A percentile compares a stretch with the other conserved stretches of the same genome.
phyloP scores from a whole-genome alignment of 2,113 vertebrate genomes.

The Cebus imitator region DNA sequence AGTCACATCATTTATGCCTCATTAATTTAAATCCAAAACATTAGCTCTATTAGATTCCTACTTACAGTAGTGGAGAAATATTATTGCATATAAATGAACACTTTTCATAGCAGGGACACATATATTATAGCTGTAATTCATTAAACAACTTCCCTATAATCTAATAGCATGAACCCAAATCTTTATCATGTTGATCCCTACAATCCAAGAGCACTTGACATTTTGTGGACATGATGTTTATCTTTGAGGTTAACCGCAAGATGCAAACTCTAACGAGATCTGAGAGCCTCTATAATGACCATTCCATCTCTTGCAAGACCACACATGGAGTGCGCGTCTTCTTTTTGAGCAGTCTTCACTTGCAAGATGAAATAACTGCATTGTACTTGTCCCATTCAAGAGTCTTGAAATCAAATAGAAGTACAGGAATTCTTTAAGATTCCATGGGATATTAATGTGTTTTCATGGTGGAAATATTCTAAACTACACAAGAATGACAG shows the following conservation, averaged over 20 bases:
- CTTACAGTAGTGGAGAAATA: constrained; percentile 63
- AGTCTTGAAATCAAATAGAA: constrained; percentile 65
- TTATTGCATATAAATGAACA: constrained; percentile 25
- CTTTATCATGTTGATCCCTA: constrained; percentile 66
- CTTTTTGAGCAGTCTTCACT: constrained; percentile 47
- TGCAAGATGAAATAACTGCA: constrained; percentile 25
- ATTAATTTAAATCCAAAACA: constrained; percentile 76
- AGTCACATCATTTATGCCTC: constrained; percentile 60
- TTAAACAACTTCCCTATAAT: constrained; percentile 57
- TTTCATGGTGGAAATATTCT: not conserved
- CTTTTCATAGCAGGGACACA: constrained; percentile 57
- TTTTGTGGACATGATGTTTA: constrained; percentile 74
- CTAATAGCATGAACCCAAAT: constrained; percentile 71
- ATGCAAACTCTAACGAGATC: constrained; percentile 70
- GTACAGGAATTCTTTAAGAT: not conserved
- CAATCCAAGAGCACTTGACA: constrained; percentile 68
- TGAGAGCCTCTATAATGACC: constrained; percentile 74
- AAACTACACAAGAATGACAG: not conserved
- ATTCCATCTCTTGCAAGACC: constrained; percentile 50
- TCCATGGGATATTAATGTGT: not conserved
- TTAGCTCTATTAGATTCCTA: constrained; percentile 71
- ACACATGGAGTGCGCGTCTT: constrained; percentile 47
- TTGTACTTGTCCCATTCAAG: constrained; percentile 41
- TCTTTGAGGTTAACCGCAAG: constrained; percentile 77
- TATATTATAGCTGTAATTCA: constrained; percentile 66